phyloP scores from a whole-genome alignment of 2,888 invertebrate genomes.

The Phasia obesa region DNA sequence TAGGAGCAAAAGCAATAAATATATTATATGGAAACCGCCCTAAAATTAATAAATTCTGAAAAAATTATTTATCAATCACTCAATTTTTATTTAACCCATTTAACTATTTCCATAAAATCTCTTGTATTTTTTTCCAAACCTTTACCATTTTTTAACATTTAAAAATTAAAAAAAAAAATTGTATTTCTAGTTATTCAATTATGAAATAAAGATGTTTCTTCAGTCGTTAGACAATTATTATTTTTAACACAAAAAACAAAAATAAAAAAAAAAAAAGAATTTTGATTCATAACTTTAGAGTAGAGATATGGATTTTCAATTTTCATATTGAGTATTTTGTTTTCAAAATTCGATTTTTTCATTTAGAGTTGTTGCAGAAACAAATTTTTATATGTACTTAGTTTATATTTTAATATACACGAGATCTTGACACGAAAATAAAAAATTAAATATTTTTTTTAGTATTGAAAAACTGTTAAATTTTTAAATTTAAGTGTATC shows the following conservation, averaged over 20 bases:
- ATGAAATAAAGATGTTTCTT: constrained; percentile 72
- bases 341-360: not conserved
- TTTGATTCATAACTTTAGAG: not conserved
- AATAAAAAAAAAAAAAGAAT: too few species aligned
- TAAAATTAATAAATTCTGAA: too few species aligned
- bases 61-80: too few species aligned
- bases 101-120: too few species aligned
- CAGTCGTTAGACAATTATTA: constrained; percentile 80
- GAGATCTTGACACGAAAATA: not conserved
- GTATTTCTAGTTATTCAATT: constrained; percentile 80
- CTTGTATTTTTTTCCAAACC: too few species aligned
- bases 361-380: constrained; percentile 1
- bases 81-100: too few species aligned
- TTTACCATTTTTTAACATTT: not conserved
- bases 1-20: too few species aligned
- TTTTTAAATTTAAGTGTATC: constrained; percentile 51
- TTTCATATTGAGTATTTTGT: not conserved
- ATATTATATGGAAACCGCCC: too few species aligned
- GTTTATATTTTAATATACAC: constrained; percentile 26
- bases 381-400: constrained; percentile 35
- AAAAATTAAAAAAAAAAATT: constrained; percentile 70
- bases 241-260: too few species aligned
- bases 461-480: not conserved
- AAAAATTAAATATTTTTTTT: constrained; percentile 18
- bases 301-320: constrained; percentile 7